A percentile compares a stretch with the other conserved stretches of the same genome.
These are phyloP conservation scores for Coenonympha arcania DNA, from an alignment of 2,888 invertebrate species.

Conservation along the genomic window DNA sequence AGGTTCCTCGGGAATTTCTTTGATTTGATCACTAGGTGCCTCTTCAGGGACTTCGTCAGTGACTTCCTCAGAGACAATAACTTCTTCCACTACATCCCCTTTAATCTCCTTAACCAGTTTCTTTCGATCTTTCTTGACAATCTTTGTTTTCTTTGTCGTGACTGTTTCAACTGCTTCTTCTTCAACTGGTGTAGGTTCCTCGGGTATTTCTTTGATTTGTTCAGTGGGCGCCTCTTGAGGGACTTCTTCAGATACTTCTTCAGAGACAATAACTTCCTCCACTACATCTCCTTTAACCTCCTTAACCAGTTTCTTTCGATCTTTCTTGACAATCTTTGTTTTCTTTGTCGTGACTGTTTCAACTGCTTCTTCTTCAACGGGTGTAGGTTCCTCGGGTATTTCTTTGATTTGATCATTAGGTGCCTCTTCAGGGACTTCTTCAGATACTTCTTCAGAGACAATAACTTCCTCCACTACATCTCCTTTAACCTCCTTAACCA, in stretches of 20 bases:
- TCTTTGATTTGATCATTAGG: not conserved
- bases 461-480: slow-evolving; percentile 46
- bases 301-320: slow-evolving; percentile 34
- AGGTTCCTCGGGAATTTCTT: slow-evolving; percentile 74
- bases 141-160: slow-evolving; percentile 61
- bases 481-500: slow-evolving; percentile 49
- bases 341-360: slow-evolving; percentile 69
- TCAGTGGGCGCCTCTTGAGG: slow-evolving; percentile 33
- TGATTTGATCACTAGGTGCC: slow-evolving; percentile 18
- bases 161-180: slow-evolving; percentile 58
- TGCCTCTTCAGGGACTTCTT: slow-evolving; percentile 53
- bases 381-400: not conserved
- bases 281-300: too few species aligned
- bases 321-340: slow-evolving; percentile 43
- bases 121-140: slow-evolving; percentile 34
- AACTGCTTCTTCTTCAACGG: slow-evolving; percentile 37
- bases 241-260: slow-evolving; percentile 51
- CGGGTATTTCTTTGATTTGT: not conserved
- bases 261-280: slow-evolving; percentile 64
- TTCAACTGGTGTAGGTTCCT: not conserved
- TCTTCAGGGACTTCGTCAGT: not conserved
- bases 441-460: slow-evolving; percentile 29
- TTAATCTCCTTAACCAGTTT: slow-evolving; percentile 48
- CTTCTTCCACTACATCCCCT: slow-evolving; percentile 43
- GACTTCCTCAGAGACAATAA: not conserved